Percentiles rank a stretch among this genome's conserved stretches.
Conservation (phyloP, 2,888 invertebrate genomes). For the Parelbella ahira region DNA sequence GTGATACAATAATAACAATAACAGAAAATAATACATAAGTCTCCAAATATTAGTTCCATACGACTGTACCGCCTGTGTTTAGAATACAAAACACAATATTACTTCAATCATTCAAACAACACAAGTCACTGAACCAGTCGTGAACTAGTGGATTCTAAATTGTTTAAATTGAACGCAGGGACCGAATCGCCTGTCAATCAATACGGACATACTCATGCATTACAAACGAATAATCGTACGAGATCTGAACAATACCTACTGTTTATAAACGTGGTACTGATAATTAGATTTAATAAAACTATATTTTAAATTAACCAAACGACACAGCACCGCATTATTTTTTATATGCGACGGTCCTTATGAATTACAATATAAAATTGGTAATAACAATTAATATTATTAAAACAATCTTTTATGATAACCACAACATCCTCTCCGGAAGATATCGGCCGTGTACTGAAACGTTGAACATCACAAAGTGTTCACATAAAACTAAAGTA, state of each 20-base stretch:
- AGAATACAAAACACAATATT: too few species aligned
- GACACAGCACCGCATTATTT: too few species aligned
- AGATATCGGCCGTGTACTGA: slow-evolving; percentile 37
- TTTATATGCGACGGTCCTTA: too few species aligned
- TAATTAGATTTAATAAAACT: too few species aligned
- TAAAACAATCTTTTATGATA: slow-evolving; percentile 23
- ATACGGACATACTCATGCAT: slow-evolving; percentile 24
- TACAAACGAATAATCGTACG: slow-evolving; percentile 24
- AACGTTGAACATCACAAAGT: slow-evolving; percentile 48
- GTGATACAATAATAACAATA: too few species aligned
- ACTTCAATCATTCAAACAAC: slow-evolving; percentile 4
- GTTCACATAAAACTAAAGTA: slow-evolving; percentile 62
- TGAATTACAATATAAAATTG: too few species aligned
- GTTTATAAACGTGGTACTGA: not conserved
- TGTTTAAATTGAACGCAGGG: slow-evolving; percentile 21
- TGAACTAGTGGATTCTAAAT: too few species aligned
- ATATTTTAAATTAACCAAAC: too few species aligned
- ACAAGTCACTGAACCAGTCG: too few species aligned
- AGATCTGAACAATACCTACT: not conserved
- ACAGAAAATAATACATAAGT: too few species aligned
- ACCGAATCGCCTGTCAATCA: slow-evolving; percentile 36
- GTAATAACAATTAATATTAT: not conserved
- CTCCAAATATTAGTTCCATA: too few species aligned
- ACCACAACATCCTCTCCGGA: slow-evolving; percentile 32
- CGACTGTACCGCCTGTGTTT: too few species aligned